Evolutionary conservation across 2,797 vertebrate genomes (phyloP).

Genomic region (Chanos chanos): DNA sequence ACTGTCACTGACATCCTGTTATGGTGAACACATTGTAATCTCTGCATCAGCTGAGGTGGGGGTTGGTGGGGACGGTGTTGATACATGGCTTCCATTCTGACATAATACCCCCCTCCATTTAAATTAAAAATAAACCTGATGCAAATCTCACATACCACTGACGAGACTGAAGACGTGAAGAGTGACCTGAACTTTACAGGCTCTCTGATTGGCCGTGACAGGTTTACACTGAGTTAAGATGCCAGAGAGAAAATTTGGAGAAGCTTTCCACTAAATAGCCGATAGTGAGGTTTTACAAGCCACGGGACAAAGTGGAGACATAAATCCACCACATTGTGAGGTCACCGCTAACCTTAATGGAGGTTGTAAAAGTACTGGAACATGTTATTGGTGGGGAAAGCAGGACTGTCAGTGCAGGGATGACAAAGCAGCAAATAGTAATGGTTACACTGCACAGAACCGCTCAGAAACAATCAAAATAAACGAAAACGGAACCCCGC

Average conservation of each 20-base stretch:
- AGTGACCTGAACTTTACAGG: neutral
- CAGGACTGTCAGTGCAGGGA: too few species aligned
- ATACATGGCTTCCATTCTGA: neutral
- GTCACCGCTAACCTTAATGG: too few species aligned
- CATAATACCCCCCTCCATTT: neutral
- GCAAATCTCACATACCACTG: neutral
- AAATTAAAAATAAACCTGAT: slow-evolving; percentile 3
- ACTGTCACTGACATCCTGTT: slow-evolving; percentile 1
- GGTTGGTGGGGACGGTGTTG: neutral
- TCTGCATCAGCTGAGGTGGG: neutral
- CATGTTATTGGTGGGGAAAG: neutral
- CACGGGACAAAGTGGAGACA: slow-evolving; percentile 3
- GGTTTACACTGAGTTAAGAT: neutral
- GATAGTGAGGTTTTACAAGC: slow-evolving; percentile 14
- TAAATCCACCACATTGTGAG: too few species aligned
- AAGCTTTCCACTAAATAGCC: slow-evolving; percentile 14
- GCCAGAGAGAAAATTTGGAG: slow-evolving; percentile 1
- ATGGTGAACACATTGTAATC: neutral
- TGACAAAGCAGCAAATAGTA: too few species aligned
- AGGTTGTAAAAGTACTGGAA: too few species aligned
- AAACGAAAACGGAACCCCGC: too few species aligned
- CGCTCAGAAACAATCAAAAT: too few species aligned
- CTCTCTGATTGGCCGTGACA: slow-evolving; percentile 7
- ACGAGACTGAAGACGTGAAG: neutral
- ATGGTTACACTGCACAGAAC: too few species aligned